A percentile compares a stretch with the other conserved stretches of the same genome.
These are phyloP conservation scores for Phortica magna DNA, from an alignment of 2,888 invertebrate genomes.

Conservation along the genomic window DNA sequence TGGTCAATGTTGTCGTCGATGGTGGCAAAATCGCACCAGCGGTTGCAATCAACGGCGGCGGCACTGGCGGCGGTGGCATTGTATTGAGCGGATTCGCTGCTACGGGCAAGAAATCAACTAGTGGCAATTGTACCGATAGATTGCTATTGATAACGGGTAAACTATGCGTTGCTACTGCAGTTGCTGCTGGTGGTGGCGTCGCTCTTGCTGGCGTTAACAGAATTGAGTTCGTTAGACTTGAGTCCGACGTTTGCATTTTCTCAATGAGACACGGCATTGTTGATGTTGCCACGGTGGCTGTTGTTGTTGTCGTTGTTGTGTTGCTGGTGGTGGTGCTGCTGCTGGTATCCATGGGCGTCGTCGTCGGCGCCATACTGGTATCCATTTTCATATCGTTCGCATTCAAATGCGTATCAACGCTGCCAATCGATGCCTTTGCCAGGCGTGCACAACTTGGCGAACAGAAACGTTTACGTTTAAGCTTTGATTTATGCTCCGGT, in stretches of 20 bases:
- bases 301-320: constrained; percentile 45
- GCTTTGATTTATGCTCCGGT: constrained; percentile 81
- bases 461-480: constrained; percentile 88
- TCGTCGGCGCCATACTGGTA: constrained; percentile 7
- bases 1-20: constrained; percentile 29
- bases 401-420: constrained; percentile 39
- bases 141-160: constrained; percentile 13
- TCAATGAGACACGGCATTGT: neutral
- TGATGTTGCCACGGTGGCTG: no score
- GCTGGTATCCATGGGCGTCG: constrained; percentile 9
- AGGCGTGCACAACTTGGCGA: constrained; percentile 83
- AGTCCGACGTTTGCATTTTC: constrained; percentile 12
- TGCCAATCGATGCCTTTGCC: constrained; percentile 76
- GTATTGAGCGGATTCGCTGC: constrained; percentile 45
- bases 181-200: neutral
- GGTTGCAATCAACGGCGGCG: neutral
- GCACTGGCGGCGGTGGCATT: constrained; percentile 21
- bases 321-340: constrained; percentile 43
- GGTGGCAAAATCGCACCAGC: constrained; percentile 10
- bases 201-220: constrained; percentile 34
- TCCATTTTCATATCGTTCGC: neutral
- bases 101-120: constrained; percentile 2
- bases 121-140: constrained; percentile 10
- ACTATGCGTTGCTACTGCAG: neutral
- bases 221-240: constrained; percentile 57